Conservation (phyloP, 2,113 vertebrate species). For the Grammatotria lemairii region DNA sequence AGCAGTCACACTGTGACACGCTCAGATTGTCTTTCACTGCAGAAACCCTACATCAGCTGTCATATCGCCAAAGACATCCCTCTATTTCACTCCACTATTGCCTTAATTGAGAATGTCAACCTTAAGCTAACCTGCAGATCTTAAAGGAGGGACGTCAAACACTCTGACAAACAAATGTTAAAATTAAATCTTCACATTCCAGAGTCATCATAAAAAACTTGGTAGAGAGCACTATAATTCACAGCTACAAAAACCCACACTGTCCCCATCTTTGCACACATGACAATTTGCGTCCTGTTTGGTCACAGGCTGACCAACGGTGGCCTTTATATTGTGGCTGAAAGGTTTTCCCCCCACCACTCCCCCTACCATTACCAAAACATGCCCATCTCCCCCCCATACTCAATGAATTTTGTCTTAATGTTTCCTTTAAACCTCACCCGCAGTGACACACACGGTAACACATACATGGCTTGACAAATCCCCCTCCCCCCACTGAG, state of each 20-base stretch:
- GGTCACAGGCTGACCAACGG: constrained; percentile 31
- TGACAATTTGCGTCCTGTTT: not conserved
- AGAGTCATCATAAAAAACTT: not conserved
- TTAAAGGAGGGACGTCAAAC: not conserved
- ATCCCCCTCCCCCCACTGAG: constrained; percentile 20
- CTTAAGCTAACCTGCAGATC: not conserved
- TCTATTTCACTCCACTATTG: not conserved
- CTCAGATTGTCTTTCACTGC: not conserved
- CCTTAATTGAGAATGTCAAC: not conserved
- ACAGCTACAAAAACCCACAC: not conserved
- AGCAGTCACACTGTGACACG: not conserved
- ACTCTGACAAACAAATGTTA: not conserved
- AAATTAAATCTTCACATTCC: not conserved
- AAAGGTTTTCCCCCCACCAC: constrained; percentile 8
- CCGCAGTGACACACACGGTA: constrained; percentile 6
- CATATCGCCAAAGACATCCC: not conserved
- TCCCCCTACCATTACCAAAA: not conserved
- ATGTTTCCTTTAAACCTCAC: constrained; percentile 36
- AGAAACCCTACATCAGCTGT: not conserved
- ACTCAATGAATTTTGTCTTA: constrained; percentile 5
- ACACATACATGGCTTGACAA: constrained; percentile 14
- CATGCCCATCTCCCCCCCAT: constrained; percentile 7
- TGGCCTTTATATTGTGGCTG: constrained; percentile 45
- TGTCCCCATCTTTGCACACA: not conserved
- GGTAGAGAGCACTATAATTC: not conserved